A percentile compares a stretch with the other conserved stretches of the same genome.
phyloP scores from a whole-genome alignment of 2,888 invertebrate genomes.

The Anodontia alba region DNA sequence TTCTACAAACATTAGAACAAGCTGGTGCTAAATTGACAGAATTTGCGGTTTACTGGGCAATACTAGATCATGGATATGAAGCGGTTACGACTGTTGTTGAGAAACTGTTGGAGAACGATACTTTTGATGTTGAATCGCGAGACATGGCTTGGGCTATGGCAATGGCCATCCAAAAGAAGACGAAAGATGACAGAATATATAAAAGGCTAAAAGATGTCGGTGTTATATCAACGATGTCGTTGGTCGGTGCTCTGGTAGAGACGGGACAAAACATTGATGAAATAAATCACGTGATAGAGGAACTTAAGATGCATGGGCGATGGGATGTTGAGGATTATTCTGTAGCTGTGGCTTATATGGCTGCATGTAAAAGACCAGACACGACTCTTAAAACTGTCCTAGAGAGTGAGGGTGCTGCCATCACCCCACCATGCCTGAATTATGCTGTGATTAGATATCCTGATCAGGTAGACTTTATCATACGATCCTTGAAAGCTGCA shows the following conservation, averaged over 20 bases:
- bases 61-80: not conserved
- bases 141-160: not conserved
- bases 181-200: slow-evolving; percentile 2
- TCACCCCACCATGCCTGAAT: not conserved
- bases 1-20: not conserved
- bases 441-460: not conserved
- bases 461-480: not conserved
- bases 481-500: not conserved
- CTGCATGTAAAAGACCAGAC: not conserved
- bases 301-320: not conserved
- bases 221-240: not conserved
- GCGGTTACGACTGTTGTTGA: not conserved
- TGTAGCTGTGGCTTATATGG: slow-evolving; percentile 7
- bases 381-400: not conserved
- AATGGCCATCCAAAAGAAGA: not conserved
- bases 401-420: not conserved
- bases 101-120: not conserved
- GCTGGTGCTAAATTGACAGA: slow-evolving; percentile 2
- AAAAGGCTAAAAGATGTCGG: not conserved
- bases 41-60: slow-evolving; percentile 5
- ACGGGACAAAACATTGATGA: not conserved
- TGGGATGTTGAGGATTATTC: slow-evolving; percentile 7
- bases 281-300: not conserved
- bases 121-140: not conserved
- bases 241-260: not conserved